Evolutionary conservation across 2,797 vertebrate genomes (phyloP), one percentile per base, ranked within the genome.

Genomic region (Cryptoblepharus egeriae): DNA sequence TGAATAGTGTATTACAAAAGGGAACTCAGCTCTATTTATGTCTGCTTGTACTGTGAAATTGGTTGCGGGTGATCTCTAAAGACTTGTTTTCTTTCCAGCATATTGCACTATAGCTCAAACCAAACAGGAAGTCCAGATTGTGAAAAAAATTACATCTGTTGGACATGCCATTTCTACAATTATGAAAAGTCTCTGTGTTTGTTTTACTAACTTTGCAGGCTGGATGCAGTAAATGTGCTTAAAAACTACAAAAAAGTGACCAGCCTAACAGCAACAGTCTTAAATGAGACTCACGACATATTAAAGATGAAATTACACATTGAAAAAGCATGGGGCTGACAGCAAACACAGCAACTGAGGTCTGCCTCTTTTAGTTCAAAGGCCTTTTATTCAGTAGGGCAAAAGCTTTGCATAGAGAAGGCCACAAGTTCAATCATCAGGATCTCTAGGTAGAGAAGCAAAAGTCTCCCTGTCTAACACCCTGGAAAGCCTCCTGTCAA

Each of bases 11-110:
- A 93, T 95, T 94, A 94, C 93, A 92, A 91, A 95, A 93, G 92
- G 93, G 93, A 96, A 95, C 95, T 95, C 93, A 92, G 87, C 86
- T 95, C 92, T 95, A 91, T 95, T 96, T 95, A 93, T 10, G 8
- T 88, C 88, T 82, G 87, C 91, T 93, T 95, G 90, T 94, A 95
- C 92, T 95, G 93, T 94, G 93, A 95, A 96, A 96, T 95, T 94
- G 90, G 89, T 89, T 95, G 92, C 92, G 93, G 93, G 89, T 93
- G 91, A 92, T 93, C 90, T 91, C 91, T 89, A 84, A 95, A 94
- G 90, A 61, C 74, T 85, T 89, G 55, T 64, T 92, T 93, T 92
- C 84, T 93, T 93, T 94, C 84, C 87, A 89, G 86, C 61, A 86
- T 81, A 87, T 81, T 91, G 20, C 2, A 30, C 65, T 76, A 65